These are phyloP conservation scores for Heterohyrax brucei DNA, from an alignment of 2,797 vertebrate species.

Conservation along the genomic window DNA sequence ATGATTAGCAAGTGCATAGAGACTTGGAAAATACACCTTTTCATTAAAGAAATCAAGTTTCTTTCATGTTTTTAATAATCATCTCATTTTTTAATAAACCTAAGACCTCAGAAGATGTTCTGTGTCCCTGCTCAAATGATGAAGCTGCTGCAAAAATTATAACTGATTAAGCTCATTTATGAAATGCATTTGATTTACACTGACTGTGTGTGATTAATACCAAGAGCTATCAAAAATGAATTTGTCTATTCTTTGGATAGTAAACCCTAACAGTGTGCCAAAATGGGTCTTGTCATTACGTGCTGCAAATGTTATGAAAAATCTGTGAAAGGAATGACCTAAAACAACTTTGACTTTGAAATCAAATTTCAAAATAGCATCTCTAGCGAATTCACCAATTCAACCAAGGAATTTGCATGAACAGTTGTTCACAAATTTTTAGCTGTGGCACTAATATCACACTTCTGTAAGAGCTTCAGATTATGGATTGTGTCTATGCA, in stretches of 20 bases:
- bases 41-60: conserved; percentile 65
- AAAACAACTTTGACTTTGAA: conserved; percentile 25
- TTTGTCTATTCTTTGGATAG: conserved; percentile 51
- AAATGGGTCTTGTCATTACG: conserved; percentile 42
- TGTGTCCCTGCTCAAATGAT: conserved; percentile 32
- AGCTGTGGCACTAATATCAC: not conserved
- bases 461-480: not conserved
- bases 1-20: conserved; percentile 15
- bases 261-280: conserved; percentile 18
- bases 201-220: conserved; percentile 55
- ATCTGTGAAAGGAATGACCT: conserved; percentile 2
- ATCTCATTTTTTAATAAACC: conserved; percentile 48
- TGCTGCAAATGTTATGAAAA: conserved; percentile 38
- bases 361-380: conserved; percentile 56
- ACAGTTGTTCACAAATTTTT: not conserved
- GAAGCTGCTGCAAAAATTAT: conserved; percentile 65
- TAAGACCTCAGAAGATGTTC: conserved; percentile 23
- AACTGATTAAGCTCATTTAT: conserved; percentile 62
- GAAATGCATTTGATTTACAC: conserved; percentile 64
- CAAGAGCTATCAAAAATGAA: conserved; percentile 48
- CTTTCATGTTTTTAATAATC: conserved; percentile 59
- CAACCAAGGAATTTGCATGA: conserved; percentile 31
- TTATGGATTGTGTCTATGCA: conserved; percentile 18
- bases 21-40: conserved; percentile 17
- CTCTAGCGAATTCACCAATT: not conserved